Percentiles rank a stretch among this genome's conserved stretches.
Conservation (phyloP, 37 sponge, comb jelly and placozoan species). For the Bolinopsis microptera region DNA sequence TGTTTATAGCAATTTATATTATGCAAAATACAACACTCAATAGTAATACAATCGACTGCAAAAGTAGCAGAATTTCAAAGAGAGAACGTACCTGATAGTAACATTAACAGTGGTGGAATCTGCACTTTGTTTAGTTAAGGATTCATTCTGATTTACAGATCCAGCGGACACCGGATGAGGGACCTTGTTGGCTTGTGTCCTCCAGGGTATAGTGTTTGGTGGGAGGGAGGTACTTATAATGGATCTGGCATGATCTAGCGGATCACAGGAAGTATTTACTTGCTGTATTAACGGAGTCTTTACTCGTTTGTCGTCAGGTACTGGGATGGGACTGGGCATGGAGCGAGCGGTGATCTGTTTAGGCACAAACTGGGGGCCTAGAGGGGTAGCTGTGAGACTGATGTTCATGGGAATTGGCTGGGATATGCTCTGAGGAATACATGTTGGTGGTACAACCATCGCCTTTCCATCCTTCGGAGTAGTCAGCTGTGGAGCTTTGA, state of each 20-base stretch:
- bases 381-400: neutral
- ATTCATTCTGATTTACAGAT: neutral
- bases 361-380: neutral
- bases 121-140: neutral
- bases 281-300: too few relatives aligned
- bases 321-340: neutral
- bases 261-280: too few relatives aligned
- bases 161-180: neutral
- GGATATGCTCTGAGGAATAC: neutral
- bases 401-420: neutral
- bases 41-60: too few relatives aligned
- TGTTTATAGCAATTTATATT: too few relatives aligned
- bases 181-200: neutral
- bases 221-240: too few relatives aligned
- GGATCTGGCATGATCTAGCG: too few relatives aligned
- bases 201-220: neutral
- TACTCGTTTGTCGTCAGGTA: too few relatives aligned
- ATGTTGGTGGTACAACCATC: neutral
- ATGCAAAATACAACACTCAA: too few relatives aligned
- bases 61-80: too few relatives aligned
- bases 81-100: neutral
- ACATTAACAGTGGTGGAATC: constrained; percentile 22
- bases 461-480: neutral
- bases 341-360: neutral
- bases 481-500: neutral